A percentile compares a stretch with the other conserved stretches of the same genome.
Conservation (phyloP, 2,888 invertebrate genomes). For the Ceraclea dissimilis region DNA sequence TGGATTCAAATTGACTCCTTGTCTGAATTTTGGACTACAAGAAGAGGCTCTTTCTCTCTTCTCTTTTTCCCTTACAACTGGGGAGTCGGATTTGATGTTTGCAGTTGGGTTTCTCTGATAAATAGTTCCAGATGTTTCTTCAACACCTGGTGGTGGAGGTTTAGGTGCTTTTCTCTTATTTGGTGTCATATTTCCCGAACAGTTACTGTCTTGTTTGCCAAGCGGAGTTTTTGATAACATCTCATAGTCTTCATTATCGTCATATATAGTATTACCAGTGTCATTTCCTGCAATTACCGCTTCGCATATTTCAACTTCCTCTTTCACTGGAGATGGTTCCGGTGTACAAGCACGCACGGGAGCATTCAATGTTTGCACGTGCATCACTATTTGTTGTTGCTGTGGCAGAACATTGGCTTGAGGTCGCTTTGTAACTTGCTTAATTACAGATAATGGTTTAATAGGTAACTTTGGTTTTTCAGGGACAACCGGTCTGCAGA, state of each 20-base stretch:
- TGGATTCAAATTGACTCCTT: conserved; percentile 38
- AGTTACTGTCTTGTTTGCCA: conserved; percentile 51
- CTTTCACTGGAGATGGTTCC: conserved; percentile 36
- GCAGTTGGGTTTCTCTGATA: conserved; percentile 54
- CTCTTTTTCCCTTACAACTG: conserved; percentile 66
- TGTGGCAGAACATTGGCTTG: conserved; percentile 27
- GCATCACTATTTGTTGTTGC: conserved; percentile 47
- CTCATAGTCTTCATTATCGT: conserved; percentile 21
- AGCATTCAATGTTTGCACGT: conserved; percentile 42
- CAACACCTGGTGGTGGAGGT: conserved; percentile 51
- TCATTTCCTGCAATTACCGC: conserved; percentile 15
- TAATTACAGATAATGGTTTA: conserved; percentile 49
- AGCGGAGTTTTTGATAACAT: conserved; percentile 40
- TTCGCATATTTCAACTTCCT: conserved; percentile 33
- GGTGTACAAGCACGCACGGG: conserved; percentile 22
- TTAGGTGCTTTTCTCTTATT: conserved; percentile 72
- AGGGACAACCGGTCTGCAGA: conserved; percentile 61
- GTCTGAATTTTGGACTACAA: conserved; percentile 54
- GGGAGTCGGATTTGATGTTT: conserved; percentile 55
- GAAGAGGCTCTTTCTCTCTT: conserved; percentile 63
- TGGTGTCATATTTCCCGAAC: conserved; percentile 44
- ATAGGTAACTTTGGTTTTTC: conserved; percentile 60
- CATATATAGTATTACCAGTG: conserved; percentile 7
- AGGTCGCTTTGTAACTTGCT: conserved; percentile 36
- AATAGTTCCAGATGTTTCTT: conserved; percentile 45